Percentiles rank a stretch among this genome's conserved stretches.
phyloP scores from a whole-genome alignment of 2,113 vertebrate genomes.

The Hemiscyllium ocellatum region DNA sequence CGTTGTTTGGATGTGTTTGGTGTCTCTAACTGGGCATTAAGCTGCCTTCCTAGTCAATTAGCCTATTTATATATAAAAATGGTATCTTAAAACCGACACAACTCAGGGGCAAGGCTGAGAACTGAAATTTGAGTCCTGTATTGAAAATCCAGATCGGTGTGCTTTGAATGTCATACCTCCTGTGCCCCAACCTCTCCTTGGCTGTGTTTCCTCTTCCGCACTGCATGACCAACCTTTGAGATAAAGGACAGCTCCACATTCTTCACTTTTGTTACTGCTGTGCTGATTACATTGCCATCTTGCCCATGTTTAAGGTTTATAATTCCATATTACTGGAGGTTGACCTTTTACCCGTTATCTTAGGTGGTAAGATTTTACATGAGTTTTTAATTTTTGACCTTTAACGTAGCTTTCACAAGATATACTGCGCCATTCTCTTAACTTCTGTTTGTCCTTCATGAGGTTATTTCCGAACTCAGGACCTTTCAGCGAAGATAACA shows the following conservation, averaged over 20 bases:
- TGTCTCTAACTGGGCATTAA: too few species aligned
- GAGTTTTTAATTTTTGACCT: background rate
- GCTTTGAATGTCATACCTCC: background rate
- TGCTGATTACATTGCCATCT: background rate
- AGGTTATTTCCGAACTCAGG: background rate
- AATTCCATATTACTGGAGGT: background rate
- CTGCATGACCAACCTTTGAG: background rate
- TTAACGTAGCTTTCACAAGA: background rate
- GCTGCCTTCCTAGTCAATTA: too few species aligned
- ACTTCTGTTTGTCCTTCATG: background rate
- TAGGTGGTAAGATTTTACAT: background rate
- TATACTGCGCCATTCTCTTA: background rate
- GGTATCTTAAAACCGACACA: too few species aligned
- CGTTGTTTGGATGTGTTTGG: too few species aligned
- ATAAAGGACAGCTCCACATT: background rate
- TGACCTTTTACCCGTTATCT: background rate
- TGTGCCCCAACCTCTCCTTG: background rate
- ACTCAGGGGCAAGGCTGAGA: too few species aligned
- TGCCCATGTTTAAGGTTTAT: background rate
- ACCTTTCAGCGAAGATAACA: background rate
- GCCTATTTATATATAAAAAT: too few species aligned
- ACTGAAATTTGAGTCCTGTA: too few species aligned
- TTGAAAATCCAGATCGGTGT: too few species aligned
- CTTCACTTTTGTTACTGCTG: background rate
- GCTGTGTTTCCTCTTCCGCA: background rate